Conservation (phyloP, 2,113 vertebrate genomes). For the Spheniscus mendiculus region DNA sequence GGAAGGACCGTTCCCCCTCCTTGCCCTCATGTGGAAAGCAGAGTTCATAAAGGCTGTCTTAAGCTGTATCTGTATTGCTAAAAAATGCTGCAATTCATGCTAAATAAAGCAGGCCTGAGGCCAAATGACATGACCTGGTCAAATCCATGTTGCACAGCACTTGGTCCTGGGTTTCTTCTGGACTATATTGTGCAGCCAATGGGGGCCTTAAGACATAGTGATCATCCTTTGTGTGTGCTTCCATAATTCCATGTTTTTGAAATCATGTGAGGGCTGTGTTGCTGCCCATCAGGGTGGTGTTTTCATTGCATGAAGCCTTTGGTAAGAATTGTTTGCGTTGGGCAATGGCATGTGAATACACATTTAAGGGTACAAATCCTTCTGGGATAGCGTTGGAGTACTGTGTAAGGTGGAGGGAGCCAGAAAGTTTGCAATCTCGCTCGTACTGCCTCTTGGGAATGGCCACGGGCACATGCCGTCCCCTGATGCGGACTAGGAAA, state of each 20-base stretch:
- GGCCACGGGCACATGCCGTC: fast-evolving
- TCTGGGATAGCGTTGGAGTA: neutral
- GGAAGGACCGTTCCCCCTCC: neutral
- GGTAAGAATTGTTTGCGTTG: neutral
- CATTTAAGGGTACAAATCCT: neutral
- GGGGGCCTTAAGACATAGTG: neutral
- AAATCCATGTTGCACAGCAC: neutral
- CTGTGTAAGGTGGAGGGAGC: neutral
- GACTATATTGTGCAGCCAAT: neutral
- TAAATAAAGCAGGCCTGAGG: neutral
- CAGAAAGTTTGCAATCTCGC: neutral
- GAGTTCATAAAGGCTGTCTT: neutral
- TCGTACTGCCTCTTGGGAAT: neutral
- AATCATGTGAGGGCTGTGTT: neutral
- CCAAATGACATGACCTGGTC: neutral
- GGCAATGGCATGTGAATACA: neutral
- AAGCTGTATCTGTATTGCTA: neutral
- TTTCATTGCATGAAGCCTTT: neutral
- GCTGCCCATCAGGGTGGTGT: neutral
- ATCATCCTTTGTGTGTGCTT: neutral
- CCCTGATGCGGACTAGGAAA: neutral
- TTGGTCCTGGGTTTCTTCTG: neutral
- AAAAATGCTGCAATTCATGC: neutral
- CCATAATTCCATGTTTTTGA: neutral
- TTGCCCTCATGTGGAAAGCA: neutral